A percentile compares a stretch with the other conserved stretches of the same genome.
These are phyloP conservation scores for Esox niger DNA, from an alignment of 2,113 vertebrate genomes.

Conservation along the genomic window DNA sequence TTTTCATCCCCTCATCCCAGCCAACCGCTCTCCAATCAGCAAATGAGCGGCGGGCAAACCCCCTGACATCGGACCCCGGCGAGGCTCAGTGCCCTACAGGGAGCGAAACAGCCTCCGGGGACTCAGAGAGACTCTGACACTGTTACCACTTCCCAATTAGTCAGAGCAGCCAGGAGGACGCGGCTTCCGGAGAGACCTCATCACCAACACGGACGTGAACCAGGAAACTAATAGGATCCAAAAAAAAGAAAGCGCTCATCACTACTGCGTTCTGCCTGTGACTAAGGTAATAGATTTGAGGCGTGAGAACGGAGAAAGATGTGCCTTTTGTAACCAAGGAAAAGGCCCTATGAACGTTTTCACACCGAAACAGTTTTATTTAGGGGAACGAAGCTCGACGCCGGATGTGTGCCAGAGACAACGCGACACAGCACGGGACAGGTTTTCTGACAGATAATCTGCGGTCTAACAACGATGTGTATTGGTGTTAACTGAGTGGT, in stretches of 20 bases:
- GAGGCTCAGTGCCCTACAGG: slow-evolving; percentile 11
- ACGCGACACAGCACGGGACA: too few species aligned
- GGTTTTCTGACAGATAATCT: too few species aligned
- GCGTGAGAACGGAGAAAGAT: too few species aligned
- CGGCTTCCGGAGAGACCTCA: slow-evolving; percentile 6
- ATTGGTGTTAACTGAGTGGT: too few species aligned
- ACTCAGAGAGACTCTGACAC: slow-evolving; percentile 53
- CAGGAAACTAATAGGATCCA: background rate
- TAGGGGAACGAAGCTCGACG: too few species aligned
- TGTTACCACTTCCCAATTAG: slow-evolving; percentile 74
- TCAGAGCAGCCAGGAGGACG: slow-evolving; percentile 36
- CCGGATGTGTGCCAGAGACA: too few species aligned
- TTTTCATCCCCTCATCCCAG: slow-evolving; percentile 82
- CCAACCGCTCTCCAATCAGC: slow-evolving; percentile 80
- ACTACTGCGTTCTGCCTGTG: too few species aligned
- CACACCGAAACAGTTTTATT: too few species aligned
- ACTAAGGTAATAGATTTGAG: too few species aligned
- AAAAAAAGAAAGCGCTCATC: background rate
- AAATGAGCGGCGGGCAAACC: slow-evolving; percentile 74
- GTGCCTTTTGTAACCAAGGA: too few species aligned
- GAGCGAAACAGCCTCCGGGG: slow-evolving; percentile 2
- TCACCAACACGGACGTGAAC: background rate
- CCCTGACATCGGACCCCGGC: slow-evolving; percentile 60
- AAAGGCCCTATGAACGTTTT: too few species aligned
- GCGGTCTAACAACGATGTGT: too few species aligned